phyloP scores from a whole-genome alignment of 2,888 invertebrate species.

The Tenthredo amoena region DNA sequence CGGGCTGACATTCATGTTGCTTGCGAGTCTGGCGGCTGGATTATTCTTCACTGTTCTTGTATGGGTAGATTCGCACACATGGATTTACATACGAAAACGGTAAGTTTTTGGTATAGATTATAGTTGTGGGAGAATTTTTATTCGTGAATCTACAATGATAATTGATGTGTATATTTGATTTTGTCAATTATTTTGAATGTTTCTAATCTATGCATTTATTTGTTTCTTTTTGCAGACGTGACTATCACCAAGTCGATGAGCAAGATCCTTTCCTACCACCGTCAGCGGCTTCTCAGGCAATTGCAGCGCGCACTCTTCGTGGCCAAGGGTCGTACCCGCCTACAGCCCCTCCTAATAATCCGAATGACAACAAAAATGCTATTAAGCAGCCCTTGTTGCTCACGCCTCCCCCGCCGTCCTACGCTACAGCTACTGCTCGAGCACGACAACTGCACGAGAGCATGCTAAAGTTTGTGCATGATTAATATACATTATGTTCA shows the following conservation, averaged over 20 bases:
- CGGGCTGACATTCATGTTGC: slow-evolving; percentile 91
- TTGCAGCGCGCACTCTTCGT: slow-evolving; percentile 83
- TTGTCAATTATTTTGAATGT: neutral
- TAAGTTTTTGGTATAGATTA: slow-evolving; percentile 73
- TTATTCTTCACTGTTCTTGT: slow-evolving; percentile 95
- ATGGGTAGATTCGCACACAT: slow-evolving; percentile 97
- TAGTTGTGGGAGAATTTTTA: neutral
- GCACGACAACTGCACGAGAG: slow-evolving; percentile 79
- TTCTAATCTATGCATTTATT: neutral
- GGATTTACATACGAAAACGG: slow-evolving; percentile 97
- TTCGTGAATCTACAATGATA: neutral
- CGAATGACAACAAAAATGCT: slow-evolving; percentile 81
- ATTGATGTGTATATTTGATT: neutral
- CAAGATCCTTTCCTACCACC: slow-evolving; percentile 89
- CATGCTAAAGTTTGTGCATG: slow-evolving; percentile 80
- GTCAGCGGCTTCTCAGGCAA: slow-evolving; percentile 81
- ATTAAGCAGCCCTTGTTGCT: slow-evolving; percentile 79
- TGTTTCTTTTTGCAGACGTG: slow-evolving; percentile 81
- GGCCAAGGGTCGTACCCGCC: slow-evolving; percentile 87
- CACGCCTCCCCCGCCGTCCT: slow-evolving; percentile 82
- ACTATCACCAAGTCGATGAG: slow-evolving; percentile 91
- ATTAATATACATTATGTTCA: slow-evolving; percentile 58
- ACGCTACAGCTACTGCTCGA: slow-evolving; percentile 80
- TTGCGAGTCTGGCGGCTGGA: slow-evolving; percentile 92
- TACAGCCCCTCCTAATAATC: slow-evolving; percentile 81